Percentiles rank a stretch among this genome's conserved stretches.
Evolutionary conservation across 1,140 invertebrate genomes (phyloP).

Genomic region (Lordiphosa clarofinis): DNA sequence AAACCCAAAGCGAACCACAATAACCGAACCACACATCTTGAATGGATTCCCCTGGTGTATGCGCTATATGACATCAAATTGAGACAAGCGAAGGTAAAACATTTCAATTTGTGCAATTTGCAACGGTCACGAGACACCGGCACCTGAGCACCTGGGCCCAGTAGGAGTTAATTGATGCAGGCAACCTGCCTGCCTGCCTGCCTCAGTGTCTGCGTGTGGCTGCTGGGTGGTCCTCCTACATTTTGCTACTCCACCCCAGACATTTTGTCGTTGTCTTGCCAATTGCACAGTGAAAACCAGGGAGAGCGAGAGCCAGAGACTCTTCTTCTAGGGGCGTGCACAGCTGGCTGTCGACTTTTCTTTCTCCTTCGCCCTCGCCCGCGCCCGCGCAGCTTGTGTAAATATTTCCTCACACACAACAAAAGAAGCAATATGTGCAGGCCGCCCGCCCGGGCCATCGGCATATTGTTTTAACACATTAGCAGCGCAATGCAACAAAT

Average conservation of each 20-base stretch:
- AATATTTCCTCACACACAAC: slow-evolving; percentile 69
- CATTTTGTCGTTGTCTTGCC: slow-evolving; percentile 61
- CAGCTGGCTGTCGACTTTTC: slow-evolving; percentile 41
- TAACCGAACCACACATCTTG: no score
- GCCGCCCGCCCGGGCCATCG: slow-evolving; percentile 20
- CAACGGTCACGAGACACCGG: slow-evolving; percentile 3
- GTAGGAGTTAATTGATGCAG: slow-evolving; percentile 67
- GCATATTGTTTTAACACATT: slow-evolving; percentile 80
- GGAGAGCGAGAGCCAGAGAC: slow-evolving; percentile 10
- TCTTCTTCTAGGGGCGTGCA: slow-evolving; percentile 22
- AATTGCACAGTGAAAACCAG: slow-evolving; percentile 40
- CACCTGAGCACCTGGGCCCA: slow-evolving; percentile 32
- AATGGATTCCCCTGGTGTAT: no score
- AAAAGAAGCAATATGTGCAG: slow-evolving; percentile 44
- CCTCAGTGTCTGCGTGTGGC: slow-evolving; percentile 1
- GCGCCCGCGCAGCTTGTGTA: slow-evolving; percentile 55
- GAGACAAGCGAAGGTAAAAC: slow-evolving; percentile 1
- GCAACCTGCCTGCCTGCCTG: slow-evolving; percentile 10
- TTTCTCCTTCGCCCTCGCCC: slow-evolving; percentile 8
- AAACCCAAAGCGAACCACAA: no score
- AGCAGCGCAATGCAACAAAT: slow-evolving; percentile 79
- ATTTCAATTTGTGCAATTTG: slow-evolving; percentile 22
- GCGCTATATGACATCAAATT: no score
- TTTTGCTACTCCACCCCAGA: slow-evolving; percentile 30
- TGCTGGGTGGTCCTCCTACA: slow-evolving; percentile 64